Evolutionary conservation across 1,140 invertebrate genomes (phyloP).

Genomic region (Listronotus bonariensis): DNA sequence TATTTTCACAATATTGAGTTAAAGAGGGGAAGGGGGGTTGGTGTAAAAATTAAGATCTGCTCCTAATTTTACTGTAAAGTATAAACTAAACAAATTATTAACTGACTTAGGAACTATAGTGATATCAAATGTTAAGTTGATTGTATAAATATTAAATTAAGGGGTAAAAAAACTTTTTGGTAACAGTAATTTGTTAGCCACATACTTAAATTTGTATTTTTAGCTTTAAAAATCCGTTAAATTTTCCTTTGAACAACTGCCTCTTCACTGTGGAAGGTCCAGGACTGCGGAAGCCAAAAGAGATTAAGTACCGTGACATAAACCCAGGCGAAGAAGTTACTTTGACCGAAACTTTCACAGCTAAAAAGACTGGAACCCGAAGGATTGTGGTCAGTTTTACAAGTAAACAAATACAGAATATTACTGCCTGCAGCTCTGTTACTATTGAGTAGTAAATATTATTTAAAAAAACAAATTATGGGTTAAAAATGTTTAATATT

Average conservation of each 20-base stretch:
- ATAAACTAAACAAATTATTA: too few species aligned
- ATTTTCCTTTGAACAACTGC: slow-evolving; percentile 64
- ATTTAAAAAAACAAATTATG: neutral
- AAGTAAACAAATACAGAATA: slow-evolving; percentile 66
- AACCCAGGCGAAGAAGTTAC: slow-evolving; percentile 63
- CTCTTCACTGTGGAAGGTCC: slow-evolving; percentile 70
- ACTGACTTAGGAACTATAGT: too few species aligned
- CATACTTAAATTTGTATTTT: slow-evolving; percentile 46
- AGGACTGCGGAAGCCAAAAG: slow-evolving; percentile 65
- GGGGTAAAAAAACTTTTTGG: too few species aligned
- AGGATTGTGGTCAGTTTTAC: slow-evolving; percentile 67
- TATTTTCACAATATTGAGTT: too few species aligned
- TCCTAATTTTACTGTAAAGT: too few species aligned
- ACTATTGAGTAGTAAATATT: slow-evolving; percentile 14
- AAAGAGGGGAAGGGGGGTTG: too few species aligned
- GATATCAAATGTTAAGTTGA: too few species aligned
- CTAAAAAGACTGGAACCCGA: slow-evolving; percentile 61
- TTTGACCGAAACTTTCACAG: slow-evolving; percentile 63
- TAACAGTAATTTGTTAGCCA: too few species aligned
- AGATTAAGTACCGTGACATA: slow-evolving; percentile 63
- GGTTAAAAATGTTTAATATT: too few species aligned
- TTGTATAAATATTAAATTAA: too few species aligned
- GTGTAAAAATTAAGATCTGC: too few species aligned
- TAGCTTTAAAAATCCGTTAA: slow-evolving; percentile 71
- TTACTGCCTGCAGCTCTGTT: slow-evolving; percentile 59